Base-by-base conservation (phyloP, 2,888 invertebrate genomes). In the Pyrochroa serraticornis region DNA sequence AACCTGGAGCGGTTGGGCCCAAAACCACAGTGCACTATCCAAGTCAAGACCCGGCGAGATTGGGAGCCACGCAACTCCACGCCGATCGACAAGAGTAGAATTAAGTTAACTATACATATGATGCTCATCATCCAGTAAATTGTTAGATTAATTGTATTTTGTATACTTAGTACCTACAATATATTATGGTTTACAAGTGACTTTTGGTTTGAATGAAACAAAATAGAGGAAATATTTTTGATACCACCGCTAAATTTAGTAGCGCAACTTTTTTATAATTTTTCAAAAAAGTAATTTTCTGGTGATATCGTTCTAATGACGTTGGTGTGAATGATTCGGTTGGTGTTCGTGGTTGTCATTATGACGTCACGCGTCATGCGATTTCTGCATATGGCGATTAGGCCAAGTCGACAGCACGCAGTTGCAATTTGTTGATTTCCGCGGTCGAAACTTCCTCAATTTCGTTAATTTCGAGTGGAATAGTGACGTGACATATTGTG, bases 31-130 rank as follows among this genome's bases (percentile, higher is more conserved):
- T 89, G 42, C 96, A 97, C 80, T 99, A 99, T 83, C 97, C 98
- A 2, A 96, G 96, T 75, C 98, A 98, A 79, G 98, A 99, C 83
- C 98, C 98, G 0, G 89, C 91, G 35, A 84, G 96, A 30, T 87
- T 97, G 80, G 97, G 97, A 0, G 88, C 93, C 0, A 81, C 81
- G 9, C 81, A 81, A 60, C 58, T 77, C 43, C 75, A 74, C 60
- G 74, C 75, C 6, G 78, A 78, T 60, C 69, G 75, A 38, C 76
- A 78, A 50, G 75, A 75, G 34, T 60, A 43, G 22, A 22, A 22
- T 22, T 22, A 22, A 5, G 22, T 22, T 22, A 22, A 22, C 3
- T 22, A 22, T 22, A 22, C 22, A 5, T 41, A 30, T 41, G 7
- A 9, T 22, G 7, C 10, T 5, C 6, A 41, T 41, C 0, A 3